Conservation (phyloP, 2,113 vertebrate genomes). For the Motacilla tschutschensis region DNA sequence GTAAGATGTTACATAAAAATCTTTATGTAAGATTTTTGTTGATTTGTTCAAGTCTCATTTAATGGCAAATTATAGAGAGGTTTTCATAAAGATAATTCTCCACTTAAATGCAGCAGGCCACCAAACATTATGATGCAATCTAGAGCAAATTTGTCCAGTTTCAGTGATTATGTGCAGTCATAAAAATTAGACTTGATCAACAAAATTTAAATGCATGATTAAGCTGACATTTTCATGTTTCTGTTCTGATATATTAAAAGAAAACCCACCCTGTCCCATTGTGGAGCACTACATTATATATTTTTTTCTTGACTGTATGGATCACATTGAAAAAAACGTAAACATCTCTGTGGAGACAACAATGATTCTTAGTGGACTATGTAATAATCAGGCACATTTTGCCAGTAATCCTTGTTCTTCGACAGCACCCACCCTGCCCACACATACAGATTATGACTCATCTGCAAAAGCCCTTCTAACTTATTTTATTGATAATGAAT, state of each 20-base stretch:
- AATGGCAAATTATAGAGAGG: slow-evolving; percentile 74
- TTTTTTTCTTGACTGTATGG: background rate
- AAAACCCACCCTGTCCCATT: slow-evolving; percentile 53
- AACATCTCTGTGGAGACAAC: background rate
- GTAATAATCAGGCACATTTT: background rate
- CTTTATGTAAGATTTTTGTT: slow-evolving; percentile 76
- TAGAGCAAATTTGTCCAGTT: slow-evolving; percentile 80
- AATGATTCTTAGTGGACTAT: background rate
- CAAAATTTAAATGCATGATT: slow-evolving; percentile 84
- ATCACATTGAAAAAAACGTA: background rate
- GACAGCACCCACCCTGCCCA: background rate
- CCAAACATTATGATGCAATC: slow-evolving; percentile 80
- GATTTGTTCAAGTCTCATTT: slow-evolving; percentile 76
- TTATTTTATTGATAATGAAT: background rate
- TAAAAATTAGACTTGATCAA: slow-evolving; percentile 82
- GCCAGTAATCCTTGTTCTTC: background rate
- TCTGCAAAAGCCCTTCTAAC: background rate
- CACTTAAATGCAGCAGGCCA: slow-evolving; percentile 79
- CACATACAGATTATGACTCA: background rate
- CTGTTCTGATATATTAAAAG: slow-evolving; percentile 82
- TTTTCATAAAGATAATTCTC: slow-evolving; percentile 81
- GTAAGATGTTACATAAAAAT: too few species aligned
- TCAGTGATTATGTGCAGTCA: slow-evolving; percentile 78
- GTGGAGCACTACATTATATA: background rate
- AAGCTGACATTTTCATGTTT: slow-evolving; percentile 80